phyloP scores from a whole-genome alignment of 2,888 invertebrate species.

The Trichopoda pennipes region DNA sequence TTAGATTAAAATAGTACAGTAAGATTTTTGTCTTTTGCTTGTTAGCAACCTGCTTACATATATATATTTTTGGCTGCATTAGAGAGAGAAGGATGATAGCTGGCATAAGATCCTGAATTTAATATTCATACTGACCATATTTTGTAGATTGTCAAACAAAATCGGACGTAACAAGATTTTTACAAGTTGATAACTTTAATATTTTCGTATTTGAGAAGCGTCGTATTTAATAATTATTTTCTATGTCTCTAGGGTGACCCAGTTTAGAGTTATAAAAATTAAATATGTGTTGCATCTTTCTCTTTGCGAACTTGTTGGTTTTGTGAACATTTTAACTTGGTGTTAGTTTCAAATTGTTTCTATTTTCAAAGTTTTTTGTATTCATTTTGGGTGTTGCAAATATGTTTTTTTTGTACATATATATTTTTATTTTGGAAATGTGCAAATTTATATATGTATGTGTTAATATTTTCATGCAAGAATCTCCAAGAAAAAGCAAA shows the following conservation, averaged over 20 bases:
- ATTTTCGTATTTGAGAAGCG: too few relatives aligned
- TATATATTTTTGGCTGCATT: too few relatives aligned
- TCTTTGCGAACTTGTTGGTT: constrained; percentile 36
- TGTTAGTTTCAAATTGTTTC: constrained; percentile 54
- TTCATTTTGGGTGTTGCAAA: constrained; percentile 25
- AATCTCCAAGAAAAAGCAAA: background rate
- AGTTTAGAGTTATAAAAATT: background rate
- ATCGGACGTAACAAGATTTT: too few relatives aligned
- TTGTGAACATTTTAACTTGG: constrained; percentile 28
- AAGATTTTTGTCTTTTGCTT: too few relatives aligned
- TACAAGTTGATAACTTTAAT: too few relatives aligned
- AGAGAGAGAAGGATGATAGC: too few relatives aligned
- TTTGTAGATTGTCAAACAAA: too few relatives aligned
- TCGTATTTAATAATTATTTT: too few relatives aligned
- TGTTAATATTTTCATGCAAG: background rate
- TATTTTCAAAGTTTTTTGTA: constrained; percentile 47
- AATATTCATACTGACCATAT: too few relatives aligned
- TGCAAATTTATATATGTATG: background rate
- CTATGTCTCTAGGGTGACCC: constrained; percentile 17
- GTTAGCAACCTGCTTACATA: too few relatives aligned
- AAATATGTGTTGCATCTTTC: constrained; percentile 2
- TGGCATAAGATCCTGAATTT: too few relatives aligned
- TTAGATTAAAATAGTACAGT: too few relatives aligned
- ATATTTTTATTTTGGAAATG: constrained; percentile 11
- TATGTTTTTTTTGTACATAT: constrained; percentile 4